Base-by-base conservation (phyloP, 2,888 invertebrate genomes). In the Melieria omissa region DNA sequence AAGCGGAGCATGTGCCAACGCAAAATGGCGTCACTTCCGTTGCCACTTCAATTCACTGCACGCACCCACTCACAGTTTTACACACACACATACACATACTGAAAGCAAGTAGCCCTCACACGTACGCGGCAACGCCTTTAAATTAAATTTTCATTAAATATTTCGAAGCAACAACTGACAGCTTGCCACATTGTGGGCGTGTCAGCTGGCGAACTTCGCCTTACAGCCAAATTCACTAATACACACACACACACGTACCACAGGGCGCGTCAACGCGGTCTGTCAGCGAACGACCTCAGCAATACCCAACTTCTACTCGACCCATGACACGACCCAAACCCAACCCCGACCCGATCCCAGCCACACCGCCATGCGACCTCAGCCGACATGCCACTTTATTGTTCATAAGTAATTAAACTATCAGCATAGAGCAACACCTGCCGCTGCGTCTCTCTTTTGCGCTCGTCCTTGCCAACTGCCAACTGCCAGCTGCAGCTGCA, bases 381-480 rank as follows among this genome's bases (percentile, higher is more conserved):
- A 58, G 74, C 76, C 73, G 73, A 58, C 76, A 49, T 76, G 80
- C 77, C 81, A 82, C 81, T 82, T 82, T 82, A 83, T 80, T 80
- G 82, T 82, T 80, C 78, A 78, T 80, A 80, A 83, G 81, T 82
- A 80, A 82, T 82, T 83, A 81, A 83, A 83, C 82, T 80, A 78
- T 78, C 77, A 75, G 69, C 68, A 54, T 61, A 41, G 16, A 45
- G 62, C 6, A 42, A 16, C 46, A 16, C 16, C n/a, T 46, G 46
- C 4, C n/a, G 14, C 5, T 45, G 41, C 42, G 5, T 4, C 57
- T 16, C 9, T 5, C 57, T 5, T 29, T 29, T 29, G 29, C 29
- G 29, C 29, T 29, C 29, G 29, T 29, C 29, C 29, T 29, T 29
- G 29, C 14, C 62, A 63, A 41, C 47, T 9, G 29, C 6, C 29